phyloP scores from a whole-genome alignment of 2,797 vertebrate species.

The Amphiprion clarkii region DNA sequence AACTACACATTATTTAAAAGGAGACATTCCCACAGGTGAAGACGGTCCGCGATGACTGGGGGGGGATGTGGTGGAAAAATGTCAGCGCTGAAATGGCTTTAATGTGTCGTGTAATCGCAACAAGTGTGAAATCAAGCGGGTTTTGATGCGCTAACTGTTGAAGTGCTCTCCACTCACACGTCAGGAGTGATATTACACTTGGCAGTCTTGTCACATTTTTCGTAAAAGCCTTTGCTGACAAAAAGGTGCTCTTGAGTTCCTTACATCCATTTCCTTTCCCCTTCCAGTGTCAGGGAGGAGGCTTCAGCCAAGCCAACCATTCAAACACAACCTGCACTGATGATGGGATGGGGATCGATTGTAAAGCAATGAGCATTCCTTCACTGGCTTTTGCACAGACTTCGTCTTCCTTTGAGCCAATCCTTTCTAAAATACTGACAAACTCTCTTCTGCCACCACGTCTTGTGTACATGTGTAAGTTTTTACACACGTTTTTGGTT shows the following conservation, averaged over 20 bases:
- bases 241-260: slow-evolving; percentile 63
- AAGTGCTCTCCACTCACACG: slow-evolving; percentile 72
- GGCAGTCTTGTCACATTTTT: slow-evolving; percentile 76
- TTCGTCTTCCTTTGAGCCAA: slow-evolving; percentile 33
- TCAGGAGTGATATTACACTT: slow-evolving; percentile 74
- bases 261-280: slow-evolving; percentile 54
- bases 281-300: slow-evolving; percentile 28
- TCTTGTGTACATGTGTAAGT: slow-evolving; percentile 36
- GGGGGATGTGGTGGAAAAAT: neutral
- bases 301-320: slow-evolving; percentile 36
- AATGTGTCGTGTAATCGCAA: slow-evolving; percentile 76
- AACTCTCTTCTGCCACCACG: slow-evolving; percentile 39
- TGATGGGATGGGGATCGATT: slow-evolving; percentile 41
- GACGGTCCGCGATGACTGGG: slow-evolving; percentile 18
- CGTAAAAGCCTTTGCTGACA: slow-evolving; percentile 71
- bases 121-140: slow-evolving; percentile 76
- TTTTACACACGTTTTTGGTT: slow-evolving; percentile 53
- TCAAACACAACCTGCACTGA: slow-evolving; percentile 38
- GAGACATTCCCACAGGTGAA: slow-evolving; percentile 36
- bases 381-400: slow-evolving; percentile 23
- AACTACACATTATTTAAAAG: slow-evolving; percentile 45
- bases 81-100: slow-evolving; percentile 60
- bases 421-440: slow-evolving; percentile 21
- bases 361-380: slow-evolving; percentile 54
- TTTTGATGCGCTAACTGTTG: slow-evolving; percentile 72